Percentiles rank a stretch among this genome's conserved stretches.
These are phyloP conservation scores for Drosophila mayri DNA, from an alignment of 1,140 invertebrate species.

Conservation along the genomic window DNA sequence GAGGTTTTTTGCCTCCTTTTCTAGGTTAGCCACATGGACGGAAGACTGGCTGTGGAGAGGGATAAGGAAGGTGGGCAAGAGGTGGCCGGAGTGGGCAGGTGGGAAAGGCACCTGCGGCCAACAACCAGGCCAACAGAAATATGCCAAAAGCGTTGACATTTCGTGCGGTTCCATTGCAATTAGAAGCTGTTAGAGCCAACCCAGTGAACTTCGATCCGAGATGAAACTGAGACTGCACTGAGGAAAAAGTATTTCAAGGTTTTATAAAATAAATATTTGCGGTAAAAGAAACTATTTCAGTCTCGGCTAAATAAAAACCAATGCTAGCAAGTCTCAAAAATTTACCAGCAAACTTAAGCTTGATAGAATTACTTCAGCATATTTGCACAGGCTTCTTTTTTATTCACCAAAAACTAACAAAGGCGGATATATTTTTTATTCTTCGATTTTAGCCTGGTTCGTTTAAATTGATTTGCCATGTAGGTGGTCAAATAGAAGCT, in stretches of 20 bases:
- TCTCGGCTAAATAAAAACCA: no score
- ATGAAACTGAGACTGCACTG: constrained; percentile 17
- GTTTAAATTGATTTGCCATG: constrained; percentile 72
- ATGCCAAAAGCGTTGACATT: constrained; percentile 76
- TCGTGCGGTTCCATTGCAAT: constrained; percentile 72
- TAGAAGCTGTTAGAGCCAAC: constrained; percentile 70
- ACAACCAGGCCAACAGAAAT: constrained; percentile 54
- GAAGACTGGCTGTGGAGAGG: not conserved
- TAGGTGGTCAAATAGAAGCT: constrained; percentile 51
- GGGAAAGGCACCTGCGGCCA: constrained; percentile 66
- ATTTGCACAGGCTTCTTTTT: not conserved
- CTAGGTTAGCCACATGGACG: constrained; percentile 68
- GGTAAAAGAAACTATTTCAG: not conserved
- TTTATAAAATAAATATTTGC: not conserved
- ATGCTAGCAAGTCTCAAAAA: not conserved
- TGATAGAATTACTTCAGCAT: not conserved
- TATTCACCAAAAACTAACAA: not conserved
- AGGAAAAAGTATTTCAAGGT: not conserved
- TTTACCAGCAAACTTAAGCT: not conserved
- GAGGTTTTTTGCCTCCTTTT: constrained; percentile 52
- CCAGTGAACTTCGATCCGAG: constrained; percentile 30
- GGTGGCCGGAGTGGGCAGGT: constrained; percentile 14
- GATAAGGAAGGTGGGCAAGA: not conserved
- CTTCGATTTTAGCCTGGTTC: constrained; percentile 28
- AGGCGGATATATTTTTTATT: not conserved